Evolutionary conservation across 2,888 invertebrate genomes (phyloP), one percentile per base, ranked within the genome.

Genomic region (Parapristionchus giblindavisi): DNA sequence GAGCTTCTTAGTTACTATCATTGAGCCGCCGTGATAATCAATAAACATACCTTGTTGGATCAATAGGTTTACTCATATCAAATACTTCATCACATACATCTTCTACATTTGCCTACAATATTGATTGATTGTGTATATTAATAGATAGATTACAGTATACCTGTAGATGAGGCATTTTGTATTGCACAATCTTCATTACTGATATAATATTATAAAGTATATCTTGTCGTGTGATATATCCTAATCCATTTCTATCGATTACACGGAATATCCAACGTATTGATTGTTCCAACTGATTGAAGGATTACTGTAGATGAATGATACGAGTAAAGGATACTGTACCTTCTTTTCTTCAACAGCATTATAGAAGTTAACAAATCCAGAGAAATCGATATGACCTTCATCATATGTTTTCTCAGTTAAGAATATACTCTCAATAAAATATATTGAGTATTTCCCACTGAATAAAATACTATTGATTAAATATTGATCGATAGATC

Each of bases 381-480:
- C 68, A 32, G 51, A 52, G 68, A 68, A 68, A 14, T 68, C 68
- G 36, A 68, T 52, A 11, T 68, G 51, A 24, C n/a, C 27, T 0
- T 68, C 68, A 34, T 68, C 36, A 52, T 36, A 68, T 51, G 68
- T 34, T 36, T 68, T 68, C 68, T 68, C 68, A 29, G 52, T 68
- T 21, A 51, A 52, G 27, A 68, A 68, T 17, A 68, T 52, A 8
- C 40, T 52, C 21, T 2, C n/a, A 27, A 68, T 68, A 52, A 68
- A 68, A 43, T 43, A 43, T 21, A 32, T 29, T 17, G 63, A 65
- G 29, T 65, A 65, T 21, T 65, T 65, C 14, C 5, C 2, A 21
- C 63, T 65, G 38, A 5, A 24, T 14, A 17, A 43, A 43, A 43
- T 43, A 43, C 5, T 21, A 52, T 21, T 11, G 52, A 17, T 5